phyloP scores from a whole-genome alignment of 2,888 invertebrate species.

The Pyrrhosoma nymphula region DNA sequence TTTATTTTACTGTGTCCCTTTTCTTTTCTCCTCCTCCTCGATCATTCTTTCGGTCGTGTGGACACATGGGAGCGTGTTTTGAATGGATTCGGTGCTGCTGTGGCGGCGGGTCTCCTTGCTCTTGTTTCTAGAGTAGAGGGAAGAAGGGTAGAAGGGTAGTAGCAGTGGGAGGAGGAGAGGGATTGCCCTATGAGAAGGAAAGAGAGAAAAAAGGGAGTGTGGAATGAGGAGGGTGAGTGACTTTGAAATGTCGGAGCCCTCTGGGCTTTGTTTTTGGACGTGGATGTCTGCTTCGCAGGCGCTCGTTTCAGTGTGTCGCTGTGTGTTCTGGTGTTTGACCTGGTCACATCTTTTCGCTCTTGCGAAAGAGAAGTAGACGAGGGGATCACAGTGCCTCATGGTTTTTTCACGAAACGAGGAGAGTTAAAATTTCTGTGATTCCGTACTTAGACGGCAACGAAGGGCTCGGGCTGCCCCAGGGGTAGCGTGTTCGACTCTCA shows the following conservation, averaged over 20 bases:
- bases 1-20: constrained; percentile 4
- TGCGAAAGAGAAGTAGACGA: not conserved
- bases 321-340: not conserved
- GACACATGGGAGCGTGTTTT: constrained; percentile 63
- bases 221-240: not conserved
- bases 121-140: not conserved
- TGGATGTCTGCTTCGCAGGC: not conserved
- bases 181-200: not conserved
- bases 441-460: too few relatives aligned
- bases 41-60: constrained; percentile 61
- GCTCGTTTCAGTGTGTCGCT: not conserved
- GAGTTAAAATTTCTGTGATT: too few relatives aligned
- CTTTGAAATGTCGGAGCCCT: not conserved
- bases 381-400: too few relatives aligned
- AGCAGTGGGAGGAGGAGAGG: too few relatives aligned
- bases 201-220: not conserved
- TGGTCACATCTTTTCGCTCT: not conserved
- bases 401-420: too few relatives aligned
- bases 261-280: not conserved
- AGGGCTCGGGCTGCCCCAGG: too few relatives aligned
- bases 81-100: constrained; percentile 24
- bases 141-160: not conserved
- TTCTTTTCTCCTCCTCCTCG: constrained; percentile 2
- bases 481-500: too few relatives aligned
- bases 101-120: not conserved